phyloP scores from a whole-genome alignment of 2,888 invertebrate genomes.

The Kryphioiulus occultus region DNA sequence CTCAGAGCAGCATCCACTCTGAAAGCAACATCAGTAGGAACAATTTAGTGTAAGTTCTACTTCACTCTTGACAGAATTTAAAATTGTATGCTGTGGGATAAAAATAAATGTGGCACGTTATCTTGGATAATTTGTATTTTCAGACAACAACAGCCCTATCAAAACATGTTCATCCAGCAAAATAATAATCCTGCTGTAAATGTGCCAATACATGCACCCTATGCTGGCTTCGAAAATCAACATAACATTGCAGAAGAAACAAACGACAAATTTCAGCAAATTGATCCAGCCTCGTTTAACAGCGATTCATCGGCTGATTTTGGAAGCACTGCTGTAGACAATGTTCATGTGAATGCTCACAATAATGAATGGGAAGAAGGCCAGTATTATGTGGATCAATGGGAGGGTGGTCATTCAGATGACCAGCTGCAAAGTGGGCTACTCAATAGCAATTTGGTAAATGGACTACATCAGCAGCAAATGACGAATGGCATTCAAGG shows the following conservation, averaged over 20 bases:
- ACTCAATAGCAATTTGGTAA: background rate
- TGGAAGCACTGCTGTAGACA: background rate
- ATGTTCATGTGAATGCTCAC: background rate
- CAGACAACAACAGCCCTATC: background rate
- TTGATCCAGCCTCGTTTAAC: background rate
- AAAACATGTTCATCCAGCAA: background rate
- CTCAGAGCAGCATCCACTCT: slow-evolving; percentile 2
- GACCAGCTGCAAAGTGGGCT: slow-evolving; percentile 14
- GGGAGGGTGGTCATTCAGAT: background rate
- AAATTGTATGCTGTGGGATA: background rate
- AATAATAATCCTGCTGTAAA: background rate
- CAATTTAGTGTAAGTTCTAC: background rate
- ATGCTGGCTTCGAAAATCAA: background rate
- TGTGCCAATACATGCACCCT: background rate
- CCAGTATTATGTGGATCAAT: slow-evolving; percentile 22
- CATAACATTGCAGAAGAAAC: background rate
- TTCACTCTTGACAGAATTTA: background rate
- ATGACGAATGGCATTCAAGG: background rate
- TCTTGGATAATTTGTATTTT: background rate
- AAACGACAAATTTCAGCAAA: slow-evolving; percentile 24
- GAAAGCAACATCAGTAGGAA: background rate
- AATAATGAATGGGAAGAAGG: slow-evolving; percentile 33
- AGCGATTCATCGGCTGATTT: slow-evolving; percentile 8
- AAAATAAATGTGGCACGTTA: background rate
- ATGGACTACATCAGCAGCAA: background rate